Percentiles rank a stretch among this genome's conserved stretches.
These are phyloP conservation scores for Poeciliopsis turneri DNA, from an alignment of 2,797 vertebrate genomes.

Conservation along the genomic window DNA sequence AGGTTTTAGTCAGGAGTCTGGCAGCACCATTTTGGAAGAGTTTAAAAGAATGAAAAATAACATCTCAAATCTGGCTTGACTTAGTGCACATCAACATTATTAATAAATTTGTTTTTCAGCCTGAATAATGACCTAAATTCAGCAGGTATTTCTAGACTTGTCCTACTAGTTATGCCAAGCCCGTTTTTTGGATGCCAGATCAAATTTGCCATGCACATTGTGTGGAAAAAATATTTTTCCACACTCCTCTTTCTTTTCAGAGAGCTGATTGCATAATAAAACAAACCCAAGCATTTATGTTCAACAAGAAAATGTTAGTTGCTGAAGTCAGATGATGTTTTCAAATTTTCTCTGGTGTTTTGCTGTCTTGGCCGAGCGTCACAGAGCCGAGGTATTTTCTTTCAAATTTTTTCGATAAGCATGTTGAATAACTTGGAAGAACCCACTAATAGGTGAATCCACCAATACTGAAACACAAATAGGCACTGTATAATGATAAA, in stretches of 20 bases:
- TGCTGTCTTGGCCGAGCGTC: too few relatives aligned
- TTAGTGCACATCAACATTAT: neutral
- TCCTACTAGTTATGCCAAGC: neutral
- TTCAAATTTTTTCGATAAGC: too few relatives aligned
- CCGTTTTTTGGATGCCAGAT: neutral
- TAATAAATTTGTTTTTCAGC: neutral
- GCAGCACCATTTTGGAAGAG: neutral
- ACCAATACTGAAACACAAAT: too few relatives aligned
- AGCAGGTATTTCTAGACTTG: neutral
- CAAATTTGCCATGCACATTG: too few relatives aligned
- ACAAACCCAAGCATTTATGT: neutral
- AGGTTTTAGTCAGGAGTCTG: neutral
- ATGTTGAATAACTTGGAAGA: too few relatives aligned
- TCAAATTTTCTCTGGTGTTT: too few relatives aligned
- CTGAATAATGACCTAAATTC: neutral
- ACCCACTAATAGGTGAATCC: too few relatives aligned
- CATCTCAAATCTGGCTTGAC: neutral
- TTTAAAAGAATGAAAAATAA: neutral
- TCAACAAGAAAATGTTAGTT: too few relatives aligned
- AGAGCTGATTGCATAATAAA: neutral
- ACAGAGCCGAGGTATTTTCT: too few relatives aligned
- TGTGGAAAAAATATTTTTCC: neutral
- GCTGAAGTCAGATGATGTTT: too few relatives aligned
- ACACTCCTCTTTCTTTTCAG: neutral
- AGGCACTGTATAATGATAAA: neutral